Evolutionary conservation across 2,113 vertebrate species (phyloP), one percentile per base, ranked within the genome.

Genomic region (Catharus minimus): DNA sequence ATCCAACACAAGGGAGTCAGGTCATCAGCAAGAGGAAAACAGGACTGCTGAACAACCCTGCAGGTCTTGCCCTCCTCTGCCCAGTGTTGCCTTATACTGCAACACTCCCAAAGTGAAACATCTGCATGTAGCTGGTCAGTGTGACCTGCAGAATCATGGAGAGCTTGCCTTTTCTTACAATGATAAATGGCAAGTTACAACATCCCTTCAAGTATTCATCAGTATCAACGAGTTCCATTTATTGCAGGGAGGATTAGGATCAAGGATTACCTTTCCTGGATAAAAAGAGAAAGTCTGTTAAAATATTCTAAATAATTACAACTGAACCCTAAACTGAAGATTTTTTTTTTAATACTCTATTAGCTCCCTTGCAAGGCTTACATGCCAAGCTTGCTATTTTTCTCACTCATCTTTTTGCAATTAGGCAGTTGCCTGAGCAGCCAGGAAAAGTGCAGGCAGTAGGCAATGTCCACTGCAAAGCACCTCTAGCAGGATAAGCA

Each of bases 101-200:
- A 76, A 57, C 10, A 15, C 5, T 58, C 19, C 36, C 41, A 65
- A 38, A 30, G n/a, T 33, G 71, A 67, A 82, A 41, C 8, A 50
- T 8, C 9, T 61, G 4, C 13, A 32, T 0, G 4, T 9, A 58
- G 30, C 9, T 33, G 18, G 24, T 69, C 21, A 27, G 43, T 15
- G 15, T 0, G 1, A 39, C 4, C 44, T 10, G 7, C 23, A 58
- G 12, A 33, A 41, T 11, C 18, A 64, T 0, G 1, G 26, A 52
- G 22, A 77, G 26, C 20, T 38, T 49, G n/a, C 47, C 22, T 53
- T 55, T 33, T 12, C 15, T 24, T 41, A 44, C 10, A 52, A 56
- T 9, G 23, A 43, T 66, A 3, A 1, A 39, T 5, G 9, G 20
- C 30, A 86, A 88, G 11, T 20, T 15, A 23, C 1, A 5, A 38